Percentiles rank a stretch among this genome's conserved stretches.
Evolutionary conservation across 1,140 invertebrate species (phyloP).

Genomic region (Thaumetopoea pityocampa): DNA sequence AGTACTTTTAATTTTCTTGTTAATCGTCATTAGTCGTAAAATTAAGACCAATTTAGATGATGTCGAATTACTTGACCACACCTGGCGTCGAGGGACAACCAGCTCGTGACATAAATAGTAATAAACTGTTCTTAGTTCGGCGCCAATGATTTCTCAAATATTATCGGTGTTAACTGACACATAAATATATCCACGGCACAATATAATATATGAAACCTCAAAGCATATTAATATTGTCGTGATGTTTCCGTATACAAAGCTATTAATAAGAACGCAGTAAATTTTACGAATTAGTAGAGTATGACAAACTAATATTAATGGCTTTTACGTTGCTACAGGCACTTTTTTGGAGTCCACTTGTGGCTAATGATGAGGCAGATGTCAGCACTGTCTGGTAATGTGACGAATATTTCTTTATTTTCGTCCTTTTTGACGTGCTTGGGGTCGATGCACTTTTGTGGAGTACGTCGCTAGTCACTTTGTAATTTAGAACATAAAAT

Average conservation of each 20-base stretch:
- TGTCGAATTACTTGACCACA: conserved; percentile 29
- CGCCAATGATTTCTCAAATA: conserved; percentile 44
- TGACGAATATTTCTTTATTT: conserved; percentile 34
- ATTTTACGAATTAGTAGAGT: conserved; percentile 67
- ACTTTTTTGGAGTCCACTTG: conserved; percentile 43
- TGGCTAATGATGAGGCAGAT: conserved; percentile 54
- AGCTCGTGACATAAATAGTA: conserved; percentile 27
- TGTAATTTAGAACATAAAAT: too few relatives aligned
- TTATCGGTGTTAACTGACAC: conserved; percentile 56
- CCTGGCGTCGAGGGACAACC: conserved; percentile 13
- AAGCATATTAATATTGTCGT: conserved; percentile 45
- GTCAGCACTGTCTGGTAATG: conserved; percentile 44
- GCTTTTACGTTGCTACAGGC: conserved; percentile 33
- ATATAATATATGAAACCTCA: conserved; percentile 30
- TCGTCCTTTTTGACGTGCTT: conserved; percentile 18
- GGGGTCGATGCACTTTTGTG: conserved; percentile 25
- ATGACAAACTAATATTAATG: conserved; percentile 71
- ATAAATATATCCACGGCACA: conserved; percentile 59
- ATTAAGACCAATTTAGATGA: conserved; percentile 19
- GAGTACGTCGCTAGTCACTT: conserved; percentile 9
- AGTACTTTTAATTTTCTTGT: conserved; percentile 6
- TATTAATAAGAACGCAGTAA: conserved; percentile 58
- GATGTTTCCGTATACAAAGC: conserved; percentile 58
- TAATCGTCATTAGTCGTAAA: conserved; percentile 7
- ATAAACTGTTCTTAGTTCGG: conserved; percentile 42